These are phyloP conservation scores for Pangasianodon gigas DNA, from an alignment of 2,113 vertebrate species.

Conservation along the genomic window DNA sequence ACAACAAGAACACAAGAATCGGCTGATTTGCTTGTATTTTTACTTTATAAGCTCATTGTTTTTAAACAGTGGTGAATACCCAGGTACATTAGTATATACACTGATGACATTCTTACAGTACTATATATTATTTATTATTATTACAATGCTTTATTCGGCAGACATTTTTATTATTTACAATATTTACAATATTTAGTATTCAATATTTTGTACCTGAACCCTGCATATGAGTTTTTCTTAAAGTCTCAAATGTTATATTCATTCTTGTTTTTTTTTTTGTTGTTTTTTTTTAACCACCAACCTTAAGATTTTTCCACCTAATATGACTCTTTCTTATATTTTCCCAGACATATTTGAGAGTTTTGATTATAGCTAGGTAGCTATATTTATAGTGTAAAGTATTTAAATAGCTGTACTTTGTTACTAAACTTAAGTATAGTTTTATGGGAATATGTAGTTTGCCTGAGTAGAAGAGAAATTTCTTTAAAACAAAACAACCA, in stretches of 20 bases:
- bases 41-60: neutral
- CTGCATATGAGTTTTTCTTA: too few species aligned
- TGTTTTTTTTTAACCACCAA: neutral
- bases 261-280: too few species aligned
- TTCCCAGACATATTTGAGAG: neutral
- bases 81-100: neutral
- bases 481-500: neutral
- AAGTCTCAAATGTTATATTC: too few species aligned
- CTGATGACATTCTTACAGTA: neutral
- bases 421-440: neutral
- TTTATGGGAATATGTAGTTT: neutral
- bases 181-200: too few species aligned
- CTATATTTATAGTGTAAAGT: neutral
- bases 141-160: neutral
- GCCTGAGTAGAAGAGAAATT: neutral
- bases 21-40: neutral
- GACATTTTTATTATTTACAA: neutral
- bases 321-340: neutral
- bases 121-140: neutral
- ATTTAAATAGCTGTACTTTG: too few species aligned
- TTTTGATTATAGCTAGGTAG: neutral
- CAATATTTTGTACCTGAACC: too few species aligned
- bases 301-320: neutral
- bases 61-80: neutral
- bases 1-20: neutral